Evolutionary conservation across 1,140 invertebrate genomes (phyloP).

Genomic region (Drosophila teissieri): DNA sequence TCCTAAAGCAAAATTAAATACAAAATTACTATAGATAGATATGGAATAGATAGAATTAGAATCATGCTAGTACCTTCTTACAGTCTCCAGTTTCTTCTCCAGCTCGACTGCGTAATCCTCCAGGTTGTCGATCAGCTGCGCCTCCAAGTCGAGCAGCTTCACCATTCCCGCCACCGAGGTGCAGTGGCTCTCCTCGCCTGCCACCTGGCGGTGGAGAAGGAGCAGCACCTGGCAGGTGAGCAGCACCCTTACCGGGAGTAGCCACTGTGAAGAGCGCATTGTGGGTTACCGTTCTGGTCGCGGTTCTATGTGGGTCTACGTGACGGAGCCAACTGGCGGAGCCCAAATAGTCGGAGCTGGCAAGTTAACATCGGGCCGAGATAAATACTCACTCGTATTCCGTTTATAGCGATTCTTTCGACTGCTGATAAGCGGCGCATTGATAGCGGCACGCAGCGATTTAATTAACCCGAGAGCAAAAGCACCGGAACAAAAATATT

Average conservation of each 20-base stretch:
- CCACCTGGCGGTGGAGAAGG: not conserved
- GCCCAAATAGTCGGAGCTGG: constrained; percentile 12
- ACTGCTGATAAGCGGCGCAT: constrained; percentile 38
- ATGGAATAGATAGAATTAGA: too few species aligned
- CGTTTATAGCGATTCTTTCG: constrained; percentile 15
- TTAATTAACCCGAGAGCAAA: constrained; percentile 42
- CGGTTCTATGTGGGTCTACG: constrained; percentile 41
- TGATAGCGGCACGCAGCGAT: constrained; percentile 43
- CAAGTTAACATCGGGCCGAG: constrained; percentile 50
- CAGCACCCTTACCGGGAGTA: constrained; percentile 18
- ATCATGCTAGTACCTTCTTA: constrained; percentile 47
- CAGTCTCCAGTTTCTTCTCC: constrained; percentile 50
- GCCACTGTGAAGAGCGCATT: constrained; percentile 37
- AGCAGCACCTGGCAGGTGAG: not conserved
- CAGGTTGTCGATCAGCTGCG: constrained; percentile 91
- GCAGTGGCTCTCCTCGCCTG: constrained; percentile 59
- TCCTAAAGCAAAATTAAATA: not conserved
- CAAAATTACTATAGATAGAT: not conserved
- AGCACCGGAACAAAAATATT: constrained; percentile 29
- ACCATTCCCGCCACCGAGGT: constrained; percentile 96
- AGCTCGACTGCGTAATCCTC: constrained; percentile 89
- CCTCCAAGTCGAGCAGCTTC: constrained; percentile 93
- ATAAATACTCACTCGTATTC: constrained; percentile 48
- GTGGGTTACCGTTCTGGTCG: constrained; percentile 1
- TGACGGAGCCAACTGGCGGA: constrained; percentile 47